Conservation (phyloP, 2,888 invertebrate genomes). For the Microplitis deprimator region DNA sequence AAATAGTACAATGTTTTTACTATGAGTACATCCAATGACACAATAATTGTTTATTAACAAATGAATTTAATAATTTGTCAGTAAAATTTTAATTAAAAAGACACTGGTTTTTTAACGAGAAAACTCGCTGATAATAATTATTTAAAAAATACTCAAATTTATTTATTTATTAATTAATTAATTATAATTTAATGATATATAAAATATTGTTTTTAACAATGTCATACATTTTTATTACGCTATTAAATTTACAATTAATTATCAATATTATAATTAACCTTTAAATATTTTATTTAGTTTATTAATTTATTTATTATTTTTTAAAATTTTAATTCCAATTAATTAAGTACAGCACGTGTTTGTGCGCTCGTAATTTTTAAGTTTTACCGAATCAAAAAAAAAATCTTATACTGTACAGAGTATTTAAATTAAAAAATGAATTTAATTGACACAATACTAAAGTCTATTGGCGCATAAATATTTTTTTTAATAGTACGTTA, state of each 20-base stretch:
- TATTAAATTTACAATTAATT: conserved; percentile 16
- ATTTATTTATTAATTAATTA: not conserved
- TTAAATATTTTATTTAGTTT: conserved; percentile 3
- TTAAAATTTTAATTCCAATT: not conserved
- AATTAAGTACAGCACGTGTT: not conserved
- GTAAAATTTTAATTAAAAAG: not conserved
- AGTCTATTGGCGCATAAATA: conserved; percentile 20
- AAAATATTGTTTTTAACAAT: conserved; percentile 20
- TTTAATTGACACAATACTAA: not conserved
- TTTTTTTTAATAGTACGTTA: conserved; percentile 30
- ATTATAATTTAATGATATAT: conserved; percentile 1
- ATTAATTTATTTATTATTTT: not conserved
- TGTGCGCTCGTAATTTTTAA: not conserved
- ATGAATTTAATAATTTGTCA: not conserved
- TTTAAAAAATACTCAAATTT: not conserved
- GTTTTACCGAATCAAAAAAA: not conserved
- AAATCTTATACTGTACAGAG: conserved; percentile 31
- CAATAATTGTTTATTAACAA: conserved; percentile 7
- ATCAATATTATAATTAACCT: not conserved
- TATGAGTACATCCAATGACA: conserved; percentile 22
- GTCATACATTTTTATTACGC: conserved; percentile 18
- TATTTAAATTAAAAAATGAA: conserved; percentile 17
- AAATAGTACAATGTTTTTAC: conserved; percentile 32
- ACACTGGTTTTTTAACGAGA: not conserved
- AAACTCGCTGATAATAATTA: not conserved